Percentiles rank a stretch among this genome's conserved stretches.
Evolutionary conservation across 2,888 invertebrate genomes (phyloP).

Genomic region (Erpobdella octoculata): DNA sequence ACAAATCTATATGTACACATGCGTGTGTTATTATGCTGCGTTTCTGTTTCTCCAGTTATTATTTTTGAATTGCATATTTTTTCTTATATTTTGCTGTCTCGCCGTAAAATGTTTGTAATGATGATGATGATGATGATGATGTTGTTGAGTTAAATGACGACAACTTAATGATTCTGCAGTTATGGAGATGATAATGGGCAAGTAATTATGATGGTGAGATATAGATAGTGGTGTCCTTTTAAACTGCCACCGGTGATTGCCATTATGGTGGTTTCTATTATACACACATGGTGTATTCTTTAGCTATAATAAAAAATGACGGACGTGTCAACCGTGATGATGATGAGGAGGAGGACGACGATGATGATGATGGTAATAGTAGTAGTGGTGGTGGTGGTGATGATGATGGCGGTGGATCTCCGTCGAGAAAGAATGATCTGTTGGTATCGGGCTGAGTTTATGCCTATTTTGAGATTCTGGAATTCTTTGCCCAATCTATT

Average conservation of each 20-base stretch:
- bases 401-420: not conserved
- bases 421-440: not conserved
- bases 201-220: not conserved
- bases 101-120: not conserved
- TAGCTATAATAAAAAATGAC: no score
- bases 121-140: not conserved
- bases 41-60: no score
- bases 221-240: not conserved
- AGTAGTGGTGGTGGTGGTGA: not conserved
- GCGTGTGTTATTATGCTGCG: no score
- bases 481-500: not conserved
- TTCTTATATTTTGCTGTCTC: no score
- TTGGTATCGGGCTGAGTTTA: not conserved
- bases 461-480: slow-evolving; percentile 12
- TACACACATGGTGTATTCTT: no score
- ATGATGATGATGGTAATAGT: slow-evolving; percentile 7
- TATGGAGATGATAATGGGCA: not conserved
- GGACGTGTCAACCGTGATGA: not conserved
- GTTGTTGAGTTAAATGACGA: not conserved
- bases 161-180: not conserved
- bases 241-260: no score
- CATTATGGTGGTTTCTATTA: no score
- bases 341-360: slow-evolving; percentile 1
- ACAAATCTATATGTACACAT: no score
- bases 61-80: no score